Conservation (phyloP, 2,113 vertebrate species). For the Sphaerodactylus townsendi region DNA sequence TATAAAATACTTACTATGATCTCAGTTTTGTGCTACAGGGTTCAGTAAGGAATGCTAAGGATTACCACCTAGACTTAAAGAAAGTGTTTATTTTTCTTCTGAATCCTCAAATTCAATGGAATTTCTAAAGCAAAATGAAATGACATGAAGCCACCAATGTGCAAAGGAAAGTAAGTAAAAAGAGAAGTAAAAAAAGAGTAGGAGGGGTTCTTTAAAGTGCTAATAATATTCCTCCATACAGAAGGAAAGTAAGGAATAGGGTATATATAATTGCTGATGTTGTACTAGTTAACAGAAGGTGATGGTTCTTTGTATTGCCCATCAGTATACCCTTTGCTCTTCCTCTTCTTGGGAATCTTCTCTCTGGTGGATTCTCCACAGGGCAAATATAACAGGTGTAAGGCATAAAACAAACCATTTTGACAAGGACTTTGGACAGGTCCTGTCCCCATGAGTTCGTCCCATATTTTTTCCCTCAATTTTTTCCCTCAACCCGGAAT, state of each 20-base stretch:
- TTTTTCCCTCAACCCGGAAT: too few species aligned
- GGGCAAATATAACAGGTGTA: too few species aligned
- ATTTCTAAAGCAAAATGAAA: neutral
- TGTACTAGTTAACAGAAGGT: neutral
- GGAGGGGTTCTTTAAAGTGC: neutral
- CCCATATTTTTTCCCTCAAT: too few species aligned
- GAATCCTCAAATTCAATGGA: too few species aligned
- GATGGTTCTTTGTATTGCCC: neutral
- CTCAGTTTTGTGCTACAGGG: neutral
- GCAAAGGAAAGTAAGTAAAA: neutral
- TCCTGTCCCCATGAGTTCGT: too few species aligned
- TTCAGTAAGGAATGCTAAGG: neutral
- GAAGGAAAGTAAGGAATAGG: neutral
- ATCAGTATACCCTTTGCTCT: neutral
- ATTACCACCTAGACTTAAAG: neutral
- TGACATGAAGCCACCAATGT: neutral
- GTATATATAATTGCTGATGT: neutral
- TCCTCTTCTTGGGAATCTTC: too few species aligned
- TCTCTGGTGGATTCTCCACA: too few species aligned
- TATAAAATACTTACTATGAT: neutral
- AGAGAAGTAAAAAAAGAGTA: neutral
- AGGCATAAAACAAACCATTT: too few species aligned
- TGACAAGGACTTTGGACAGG: too few species aligned
- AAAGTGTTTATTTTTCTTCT: neutral
- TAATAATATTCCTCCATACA: neutral